Percentiles rank a stretch among this genome's conserved stretches.
These are phyloP conservation scores for Argyrosomus regius DNA, from an alignment of 2,797 vertebrate species.

Conservation along the genomic window DNA sequence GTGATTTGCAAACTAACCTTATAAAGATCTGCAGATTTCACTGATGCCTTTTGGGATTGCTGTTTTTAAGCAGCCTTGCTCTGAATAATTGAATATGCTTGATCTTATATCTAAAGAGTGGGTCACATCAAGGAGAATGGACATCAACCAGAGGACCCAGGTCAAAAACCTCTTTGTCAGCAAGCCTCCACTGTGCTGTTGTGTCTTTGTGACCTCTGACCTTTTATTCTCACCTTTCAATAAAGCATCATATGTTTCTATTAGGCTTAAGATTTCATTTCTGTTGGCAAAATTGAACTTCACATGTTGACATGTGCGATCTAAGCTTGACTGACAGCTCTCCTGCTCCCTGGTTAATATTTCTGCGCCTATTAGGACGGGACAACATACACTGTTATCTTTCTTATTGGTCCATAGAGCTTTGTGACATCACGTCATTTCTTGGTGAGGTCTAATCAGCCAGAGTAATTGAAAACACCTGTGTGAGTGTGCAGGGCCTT, in stretches of 20 bases:
- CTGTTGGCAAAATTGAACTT: no score
- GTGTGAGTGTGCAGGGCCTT: not conserved
- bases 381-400: not conserved
- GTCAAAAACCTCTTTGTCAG: not conserved
- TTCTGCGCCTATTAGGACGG: not conserved
- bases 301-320: no score
- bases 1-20: not conserved
- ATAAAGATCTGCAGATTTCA: constrained; percentile 13
- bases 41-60: not conserved
- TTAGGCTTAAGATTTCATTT: not conserved
- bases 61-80: not conserved
- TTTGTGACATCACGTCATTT: not conserved
- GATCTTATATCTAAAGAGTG: not conserved
- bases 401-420: not conserved
- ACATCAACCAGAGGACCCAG: not conserved
- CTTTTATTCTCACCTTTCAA: constrained; percentile 12
- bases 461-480: not conserved
- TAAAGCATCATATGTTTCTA: not conserved
- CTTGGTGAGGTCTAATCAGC: not conserved
- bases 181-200: not conserved
- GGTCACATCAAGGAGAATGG: not conserved
- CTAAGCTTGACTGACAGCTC: not conserved
- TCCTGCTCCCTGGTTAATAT: not conserved
- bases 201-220: constrained; percentile 9
- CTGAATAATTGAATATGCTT: not conserved